Conservation (phyloP, 1,140 invertebrate genomes). For the Paramacrobiotus metropolitanus region DNA sequence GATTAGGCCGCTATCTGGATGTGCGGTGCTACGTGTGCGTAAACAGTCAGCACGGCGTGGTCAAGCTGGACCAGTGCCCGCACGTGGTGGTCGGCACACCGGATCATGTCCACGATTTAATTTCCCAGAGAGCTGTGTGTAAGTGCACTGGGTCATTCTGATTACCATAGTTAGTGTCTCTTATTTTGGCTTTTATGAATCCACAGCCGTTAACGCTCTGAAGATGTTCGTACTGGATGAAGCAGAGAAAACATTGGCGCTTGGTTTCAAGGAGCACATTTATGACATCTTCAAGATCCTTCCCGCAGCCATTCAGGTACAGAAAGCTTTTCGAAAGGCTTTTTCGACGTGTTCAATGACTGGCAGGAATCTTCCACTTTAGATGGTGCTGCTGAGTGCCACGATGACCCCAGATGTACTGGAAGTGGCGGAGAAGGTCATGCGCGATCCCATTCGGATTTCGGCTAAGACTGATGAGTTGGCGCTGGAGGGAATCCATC, state of each 20-base stretch:
- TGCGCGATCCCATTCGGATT: slow-evolving; percentile 84
- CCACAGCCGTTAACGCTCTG: slow-evolving; percentile 37
- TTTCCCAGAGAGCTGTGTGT: slow-evolving; percentile 63
- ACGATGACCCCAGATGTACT: slow-evolving; percentile 90
- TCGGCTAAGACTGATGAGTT: slow-evolving; percentile 96
- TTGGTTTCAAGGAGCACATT: slow-evolving; percentile 99
- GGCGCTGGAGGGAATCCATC: slow-evolving; percentile 94
- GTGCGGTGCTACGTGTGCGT: slow-evolving; percentile 95
- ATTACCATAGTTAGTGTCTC: no score
- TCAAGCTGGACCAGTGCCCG: slow-evolving; percentile 67
- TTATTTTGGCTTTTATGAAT: slow-evolving; percentile 6
- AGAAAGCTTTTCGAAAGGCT: slow-evolving; percentile 4
- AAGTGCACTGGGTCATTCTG: no score
- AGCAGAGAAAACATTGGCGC: slow-evolving; percentile 97
- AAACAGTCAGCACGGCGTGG: slow-evolving; percentile 85
- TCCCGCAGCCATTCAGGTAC: slow-evolving; percentile 59
- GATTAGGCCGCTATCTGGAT: slow-evolving; percentile 88
- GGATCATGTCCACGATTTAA: slow-evolving; percentile 94
- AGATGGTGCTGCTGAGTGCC: slow-evolving; percentile 75
- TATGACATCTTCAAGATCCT: slow-evolving; percentile 92
- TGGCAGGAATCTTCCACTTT: background rate
- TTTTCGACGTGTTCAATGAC: background rate
- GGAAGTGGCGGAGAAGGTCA: slow-evolving; percentile 87
- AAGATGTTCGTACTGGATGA: slow-evolving; percentile 97
- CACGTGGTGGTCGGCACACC: slow-evolving; percentile 97